Conservation (phyloP, 2,797 vertebrate genomes). For the Malacoctenus gilli region DNA sequence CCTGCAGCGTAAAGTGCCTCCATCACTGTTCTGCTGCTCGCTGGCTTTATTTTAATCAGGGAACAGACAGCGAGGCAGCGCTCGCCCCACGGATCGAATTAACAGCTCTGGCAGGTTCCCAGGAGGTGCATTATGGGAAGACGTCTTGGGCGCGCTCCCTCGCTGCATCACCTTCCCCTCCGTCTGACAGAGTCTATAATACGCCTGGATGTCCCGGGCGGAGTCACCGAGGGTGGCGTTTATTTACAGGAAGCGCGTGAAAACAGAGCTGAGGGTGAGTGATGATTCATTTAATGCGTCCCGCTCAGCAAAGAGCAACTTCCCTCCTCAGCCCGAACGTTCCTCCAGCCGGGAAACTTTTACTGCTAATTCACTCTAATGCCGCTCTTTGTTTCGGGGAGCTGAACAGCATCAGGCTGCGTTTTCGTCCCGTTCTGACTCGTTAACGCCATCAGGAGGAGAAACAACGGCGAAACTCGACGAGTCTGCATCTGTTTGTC, state of each 20-base stretch:
- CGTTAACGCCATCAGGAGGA: no score
- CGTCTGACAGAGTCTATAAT: constrained; percentile 31
- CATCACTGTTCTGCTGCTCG: constrained; percentile 22
- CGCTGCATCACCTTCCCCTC: constrained; percentile 15
- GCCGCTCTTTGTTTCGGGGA: no score
- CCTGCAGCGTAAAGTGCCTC: constrained; percentile 33
- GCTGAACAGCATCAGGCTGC: no score
- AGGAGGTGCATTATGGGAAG: constrained; percentile 51
- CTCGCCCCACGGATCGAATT: constrained; percentile 29
- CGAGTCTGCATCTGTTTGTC: no score
- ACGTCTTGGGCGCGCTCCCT: constrained; percentile 2
- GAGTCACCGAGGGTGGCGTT: neutral
- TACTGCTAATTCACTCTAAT: neutral
- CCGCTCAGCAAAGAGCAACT: no score
- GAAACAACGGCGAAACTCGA: no score
- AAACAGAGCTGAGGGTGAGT: accelerated
- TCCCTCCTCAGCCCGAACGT: no score
- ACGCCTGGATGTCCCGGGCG: neutral
- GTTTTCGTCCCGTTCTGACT: no score
- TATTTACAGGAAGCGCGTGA: no score
- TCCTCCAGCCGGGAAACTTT: no score
- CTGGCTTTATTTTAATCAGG: constrained; percentile 45
- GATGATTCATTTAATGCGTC: constrained; percentile 1
- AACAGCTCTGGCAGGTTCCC: constrained; percentile 45
- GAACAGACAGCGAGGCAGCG: constrained; percentile 14